Evolutionary conservation across 1,140 invertebrate species (phyloP).

Genomic region (Drosophila sp.): DNA sequence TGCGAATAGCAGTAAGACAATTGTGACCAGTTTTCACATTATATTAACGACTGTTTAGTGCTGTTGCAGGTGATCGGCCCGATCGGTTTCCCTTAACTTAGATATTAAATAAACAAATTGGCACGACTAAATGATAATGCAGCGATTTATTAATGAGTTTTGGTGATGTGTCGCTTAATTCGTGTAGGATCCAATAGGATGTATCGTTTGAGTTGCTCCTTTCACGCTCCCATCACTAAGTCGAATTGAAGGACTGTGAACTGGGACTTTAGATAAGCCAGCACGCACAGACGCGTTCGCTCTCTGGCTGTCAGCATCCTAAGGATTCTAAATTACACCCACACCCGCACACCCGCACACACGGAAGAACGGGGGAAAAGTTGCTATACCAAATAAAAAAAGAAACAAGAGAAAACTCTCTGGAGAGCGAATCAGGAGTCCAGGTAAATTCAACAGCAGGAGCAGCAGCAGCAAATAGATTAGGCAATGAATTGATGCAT

Average conservation of each 20-base stretch:
- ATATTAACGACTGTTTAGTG: too few species aligned
- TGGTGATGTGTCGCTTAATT: too few species aligned
- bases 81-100: too few species aligned
- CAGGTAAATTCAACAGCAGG: conserved; percentile 42
- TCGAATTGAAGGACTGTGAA: conserved; percentile 31
- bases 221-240: conserved; percentile 15
- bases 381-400: conserved; percentile 5
- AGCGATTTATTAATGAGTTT: too few species aligned
- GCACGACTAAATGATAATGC: too few species aligned
- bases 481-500: conserved; percentile 79
- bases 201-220: not conserved
- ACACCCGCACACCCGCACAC: conserved; percentile 19
- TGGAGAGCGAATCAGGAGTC: conserved; percentile 1
- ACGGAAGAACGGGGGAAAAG: conserved; percentile 10
- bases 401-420: not conserved
- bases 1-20: too few species aligned
- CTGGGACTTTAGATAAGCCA: conserved; percentile 58
- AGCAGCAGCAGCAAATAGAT: conserved; percentile 65
- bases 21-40: too few species aligned
- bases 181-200: too few species aligned
- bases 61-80: too few species aligned
- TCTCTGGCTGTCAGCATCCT: conserved; percentile 67
- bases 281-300: conserved; percentile 63
- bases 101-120: too few species aligned
- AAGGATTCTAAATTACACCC: conserved; percentile 67